Evolutionary conservation across 35 echinoderm and acorn worm species (phyloP), one percentile per base, ranked within the genome.

Genomic region (Heliocidaris tuberculata): DNA sequence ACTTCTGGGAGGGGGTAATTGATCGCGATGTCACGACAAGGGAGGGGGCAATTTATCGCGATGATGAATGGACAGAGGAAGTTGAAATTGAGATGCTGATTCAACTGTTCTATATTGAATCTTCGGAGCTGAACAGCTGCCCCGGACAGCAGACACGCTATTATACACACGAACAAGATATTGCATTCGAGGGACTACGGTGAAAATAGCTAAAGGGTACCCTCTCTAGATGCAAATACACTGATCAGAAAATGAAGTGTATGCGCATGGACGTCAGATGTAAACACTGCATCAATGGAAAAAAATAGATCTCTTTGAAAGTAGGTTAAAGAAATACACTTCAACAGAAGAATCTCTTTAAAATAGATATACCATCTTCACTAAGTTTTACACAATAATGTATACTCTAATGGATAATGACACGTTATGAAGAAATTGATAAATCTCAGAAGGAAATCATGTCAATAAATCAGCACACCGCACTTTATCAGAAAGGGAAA

Each of bases 31-130:
- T 17, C 47, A 48, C 32, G 31, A 2, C 31, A 48, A 48, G 32
- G 87, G 47, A 48, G 31, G 16, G 87, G 47, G 31, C 2, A 48
- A 47, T 89, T 47, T 48, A 89, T 48, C 31, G 31, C 32, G 87
- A 89, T 89, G 87, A 89, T 47, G 35, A 89, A 89, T 89, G 87
- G 32, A 47, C 87, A n/a, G 65, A 78, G 65, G 65, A 78, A 78
- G 65, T 78, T n/a, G 65, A 78, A 78, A n/a, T 78, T 78, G 65
- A 78, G 65, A 21, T 78, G 6, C 65, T 78, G 65, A 4, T 78
- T 24, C 65, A 78, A 78, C 65, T 78, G 65, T 78, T 27, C 65
- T 78, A 78, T 27, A 78, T 8, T 78, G 65, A 78, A 78, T 78
- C 65, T 78, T 78, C 65, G 65, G 2, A 78, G 65, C 17, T 78